These are phyloP conservation scores for Puntigrus tetrazona DNA, from an alignment of 2,113 vertebrate species.

Conservation along the genomic window DNA sequence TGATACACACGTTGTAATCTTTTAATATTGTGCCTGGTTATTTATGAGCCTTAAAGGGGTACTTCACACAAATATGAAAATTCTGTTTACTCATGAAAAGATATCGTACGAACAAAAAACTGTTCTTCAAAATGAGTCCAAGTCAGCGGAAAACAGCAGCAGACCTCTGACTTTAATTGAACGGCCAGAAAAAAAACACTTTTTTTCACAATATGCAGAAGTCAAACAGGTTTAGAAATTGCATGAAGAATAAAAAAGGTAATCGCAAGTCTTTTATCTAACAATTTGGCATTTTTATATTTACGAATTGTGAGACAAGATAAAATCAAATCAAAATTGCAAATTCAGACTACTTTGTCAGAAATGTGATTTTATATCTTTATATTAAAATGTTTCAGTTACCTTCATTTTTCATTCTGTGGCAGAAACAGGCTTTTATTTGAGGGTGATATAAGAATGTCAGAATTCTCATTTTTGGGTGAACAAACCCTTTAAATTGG, in stretches of 20 bases:
- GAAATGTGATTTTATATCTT: no score
- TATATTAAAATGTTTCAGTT: no score
- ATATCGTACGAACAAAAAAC: neutral
- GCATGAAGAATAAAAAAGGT: neutral
- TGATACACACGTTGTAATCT: slow-evolving; percentile 7
- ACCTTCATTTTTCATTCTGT: neutral
- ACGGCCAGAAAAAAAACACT: neutral
- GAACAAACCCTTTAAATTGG: neutral
- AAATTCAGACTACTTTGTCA: no score
- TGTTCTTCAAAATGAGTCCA: neutral
- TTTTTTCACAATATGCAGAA: neutral
- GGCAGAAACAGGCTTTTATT: neutral
- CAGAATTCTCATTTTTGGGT: neutral
- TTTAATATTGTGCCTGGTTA: neutral
- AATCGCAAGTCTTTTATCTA: no score
- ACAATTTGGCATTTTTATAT: no score
- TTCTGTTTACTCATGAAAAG: neutral
- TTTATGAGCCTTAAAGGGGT: neutral
- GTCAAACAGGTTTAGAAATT: neutral
- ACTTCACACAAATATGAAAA: neutral
- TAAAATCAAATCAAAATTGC: no score
- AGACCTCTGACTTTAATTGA: neutral
- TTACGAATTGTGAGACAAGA: no score
- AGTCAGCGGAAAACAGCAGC: neutral
- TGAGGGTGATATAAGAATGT: neutral